phyloP scores from a whole-genome alignment of 2,113 vertebrate species.

The Ciconia boyciana region DNA sequence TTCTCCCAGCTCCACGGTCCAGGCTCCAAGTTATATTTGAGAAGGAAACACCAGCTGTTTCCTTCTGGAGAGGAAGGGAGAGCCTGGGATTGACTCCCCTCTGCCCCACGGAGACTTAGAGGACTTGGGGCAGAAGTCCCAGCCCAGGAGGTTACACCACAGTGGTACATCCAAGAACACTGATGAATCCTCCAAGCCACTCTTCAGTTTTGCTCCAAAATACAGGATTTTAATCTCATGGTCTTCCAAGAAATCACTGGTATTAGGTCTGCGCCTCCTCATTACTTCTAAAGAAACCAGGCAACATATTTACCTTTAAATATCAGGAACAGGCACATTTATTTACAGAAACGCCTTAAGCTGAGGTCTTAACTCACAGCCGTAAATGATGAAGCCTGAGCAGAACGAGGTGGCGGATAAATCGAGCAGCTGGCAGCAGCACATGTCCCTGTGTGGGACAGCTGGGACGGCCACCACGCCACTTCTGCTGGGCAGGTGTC shows the following conservation, averaged over 20 bases:
- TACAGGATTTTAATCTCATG: fast-evolving
- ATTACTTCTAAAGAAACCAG: not conserved
- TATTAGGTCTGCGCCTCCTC: not conserved
- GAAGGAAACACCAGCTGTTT: not conserved
- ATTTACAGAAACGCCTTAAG: not conserved
- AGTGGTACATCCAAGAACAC: fast-evolving
- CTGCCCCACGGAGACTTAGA: not conserved
- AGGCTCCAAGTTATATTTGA: not conserved
- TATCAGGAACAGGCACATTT: not conserved
- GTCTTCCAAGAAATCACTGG: not conserved
- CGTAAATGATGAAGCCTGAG: not conserved
- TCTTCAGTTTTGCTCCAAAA: not conserved
- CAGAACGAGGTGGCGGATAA: not conserved
- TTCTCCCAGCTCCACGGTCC: not conserved
- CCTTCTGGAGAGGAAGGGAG: not conserved
- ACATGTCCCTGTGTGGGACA: not conserved
- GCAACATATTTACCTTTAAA: not conserved
- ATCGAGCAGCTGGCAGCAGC: not conserved
- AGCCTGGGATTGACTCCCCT: not conserved
- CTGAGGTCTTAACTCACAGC: not conserved
- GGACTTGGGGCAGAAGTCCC: not conserved
- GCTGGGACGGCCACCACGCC: not conserved
- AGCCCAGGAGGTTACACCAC: not conserved
- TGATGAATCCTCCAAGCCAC: not conserved
- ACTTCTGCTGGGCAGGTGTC: not conserved